These are phyloP conservation scores for Stenotaenia linearis DNA, from an alignment of 2,888 invertebrate species.

Conservation along the genomic window DNA sequence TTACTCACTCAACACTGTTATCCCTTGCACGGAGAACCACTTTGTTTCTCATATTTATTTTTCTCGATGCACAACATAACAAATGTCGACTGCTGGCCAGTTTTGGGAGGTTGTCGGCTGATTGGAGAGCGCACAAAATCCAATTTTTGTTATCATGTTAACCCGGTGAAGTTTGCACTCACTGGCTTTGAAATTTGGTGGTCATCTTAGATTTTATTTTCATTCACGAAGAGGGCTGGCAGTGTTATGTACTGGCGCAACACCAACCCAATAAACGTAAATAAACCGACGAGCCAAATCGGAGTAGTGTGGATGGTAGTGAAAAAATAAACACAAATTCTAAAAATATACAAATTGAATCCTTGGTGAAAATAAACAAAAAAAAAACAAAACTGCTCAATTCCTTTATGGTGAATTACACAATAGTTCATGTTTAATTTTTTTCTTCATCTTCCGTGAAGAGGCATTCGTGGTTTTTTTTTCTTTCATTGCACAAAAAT, in stretches of 20 bases:
- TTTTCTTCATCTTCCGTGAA: slow-evolving; percentile 11
- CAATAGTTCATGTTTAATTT: not conserved
- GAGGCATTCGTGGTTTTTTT: slow-evolving; percentile 26
- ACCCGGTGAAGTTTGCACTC: slow-evolving; percentile 14
- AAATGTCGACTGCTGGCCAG: slow-evolving; percentile 2
- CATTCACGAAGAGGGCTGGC: slow-evolving; percentile 28
- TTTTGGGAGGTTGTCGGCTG: slow-evolving; percentile 21
- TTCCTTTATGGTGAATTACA: slow-evolving; percentile 6
- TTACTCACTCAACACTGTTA: slow-evolving; percentile 21
- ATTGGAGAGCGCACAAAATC: slow-evolving; percentile 26
- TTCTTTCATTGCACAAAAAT: slow-evolving; percentile 31
- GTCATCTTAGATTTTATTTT: slow-evolving; percentile 26
- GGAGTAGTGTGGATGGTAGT: slow-evolving; percentile 1
- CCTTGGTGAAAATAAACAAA: not conserved
- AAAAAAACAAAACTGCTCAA: not conserved
- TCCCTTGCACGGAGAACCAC: slow-evolving; percentile 12
- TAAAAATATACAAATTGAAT: slow-evolving; percentile 26
- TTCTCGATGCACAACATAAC: slow-evolving; percentile 1
- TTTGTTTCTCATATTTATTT: not conserved
- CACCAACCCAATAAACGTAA: slow-evolving; percentile 20
- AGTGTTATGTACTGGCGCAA: slow-evolving; percentile 31
- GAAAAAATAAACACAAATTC: slow-evolving; percentile 26
- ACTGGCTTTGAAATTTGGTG: slow-evolving; percentile 21
- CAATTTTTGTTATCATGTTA: not conserved
- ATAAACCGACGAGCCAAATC: slow-evolving; percentile 24